A percentile compares a stretch with the other conserved stretches of the same genome.
Evolutionary conservation across 2,888 invertebrate species (phyloP).

Genomic region (Nowickia ferox): DNA sequence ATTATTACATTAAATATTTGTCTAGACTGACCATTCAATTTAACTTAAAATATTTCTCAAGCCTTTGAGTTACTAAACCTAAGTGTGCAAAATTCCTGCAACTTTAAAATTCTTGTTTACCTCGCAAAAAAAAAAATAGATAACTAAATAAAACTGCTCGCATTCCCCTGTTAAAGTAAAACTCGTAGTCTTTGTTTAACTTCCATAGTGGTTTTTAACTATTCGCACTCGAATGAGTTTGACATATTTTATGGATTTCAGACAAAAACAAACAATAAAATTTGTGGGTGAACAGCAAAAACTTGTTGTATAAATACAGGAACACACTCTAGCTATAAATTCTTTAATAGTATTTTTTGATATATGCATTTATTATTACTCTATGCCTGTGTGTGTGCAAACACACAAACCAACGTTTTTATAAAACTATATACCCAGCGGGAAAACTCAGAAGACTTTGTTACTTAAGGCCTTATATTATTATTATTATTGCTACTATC

Average conservation of each 20-base stretch:
- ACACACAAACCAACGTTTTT: too few species aligned
- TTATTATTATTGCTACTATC: too few species aligned
- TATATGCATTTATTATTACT: background rate
- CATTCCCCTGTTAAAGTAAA: background rate
- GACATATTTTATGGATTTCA: conserved; percentile 57
- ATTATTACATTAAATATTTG: too few species aligned
- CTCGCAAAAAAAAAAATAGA: background rate
- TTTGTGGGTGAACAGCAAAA: background rate
- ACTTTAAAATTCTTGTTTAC: background rate
- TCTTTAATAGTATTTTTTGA: background rate
- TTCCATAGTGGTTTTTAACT: conserved; percentile 49
- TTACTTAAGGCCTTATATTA: too few species aligned
- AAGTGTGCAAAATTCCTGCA: background rate
- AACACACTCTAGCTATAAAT: background rate
- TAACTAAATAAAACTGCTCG: conserved; percentile 16
- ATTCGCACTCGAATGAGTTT: conserved; percentile 54
- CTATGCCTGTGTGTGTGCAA: too few species aligned
- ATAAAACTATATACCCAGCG: too few species aligned
- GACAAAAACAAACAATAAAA: conserved; percentile 48
- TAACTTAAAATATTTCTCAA: too few species aligned
- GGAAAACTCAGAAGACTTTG: too few species aligned
- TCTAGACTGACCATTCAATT: too few species aligned
- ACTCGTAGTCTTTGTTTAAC: background rate
- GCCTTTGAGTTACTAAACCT: too few species aligned
- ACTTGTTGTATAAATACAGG: background rate